A percentile compares a stretch with the other conserved stretches of the same genome.
These are phyloP conservation scores for Alviniconcha marisindica DNA, from an alignment of 1,140 invertebrate species.

Conservation along the genomic window DNA sequence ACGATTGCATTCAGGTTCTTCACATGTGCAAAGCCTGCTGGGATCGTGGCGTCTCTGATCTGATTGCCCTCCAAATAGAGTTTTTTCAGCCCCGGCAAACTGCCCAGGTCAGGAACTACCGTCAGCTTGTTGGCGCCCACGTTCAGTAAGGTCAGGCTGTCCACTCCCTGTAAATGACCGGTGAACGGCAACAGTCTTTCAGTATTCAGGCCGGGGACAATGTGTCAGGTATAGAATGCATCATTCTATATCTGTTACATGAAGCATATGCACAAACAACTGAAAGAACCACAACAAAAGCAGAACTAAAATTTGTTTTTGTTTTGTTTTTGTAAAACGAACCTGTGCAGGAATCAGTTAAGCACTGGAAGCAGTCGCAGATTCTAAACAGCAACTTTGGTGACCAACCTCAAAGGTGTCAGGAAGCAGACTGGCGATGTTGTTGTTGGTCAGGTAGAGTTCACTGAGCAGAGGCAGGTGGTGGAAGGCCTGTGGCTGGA, in stretches of 20 bases:
- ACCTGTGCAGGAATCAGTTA: no score
- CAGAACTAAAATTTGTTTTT: no score
- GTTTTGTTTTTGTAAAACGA: no score
- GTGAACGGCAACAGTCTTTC: no score
- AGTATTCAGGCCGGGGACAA: no score
- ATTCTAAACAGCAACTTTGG: no score
- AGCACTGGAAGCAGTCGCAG: no score
- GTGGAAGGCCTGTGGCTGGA: constrained; percentile 35
- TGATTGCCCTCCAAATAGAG: constrained; percentile 57
- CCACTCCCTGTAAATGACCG: constrained; percentile 22
- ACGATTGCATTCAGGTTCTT: constrained; percentile 43
- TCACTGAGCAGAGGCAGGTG: constrained; percentile 46
- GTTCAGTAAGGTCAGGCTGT: constrained; percentile 43
- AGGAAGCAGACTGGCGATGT: constrained; percentile 46
- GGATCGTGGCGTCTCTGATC: constrained; percentile 57
- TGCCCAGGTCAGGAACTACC: constrained; percentile 46
- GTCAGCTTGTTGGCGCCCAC: constrained; percentile 53
- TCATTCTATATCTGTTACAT: no score
- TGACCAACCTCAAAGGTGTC: constrained; percentile 47
- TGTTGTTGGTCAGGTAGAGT: constrained; percentile 53
- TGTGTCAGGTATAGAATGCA: no score
- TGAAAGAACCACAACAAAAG: no score
- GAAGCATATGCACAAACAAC: no score
- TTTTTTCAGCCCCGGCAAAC: constrained; percentile 42
- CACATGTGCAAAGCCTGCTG: constrained; percentile 36